phyloP scores from a whole-genome alignment of 53 echinoderm and acorn worm genomes.

The Crossaster papposus region DNA sequence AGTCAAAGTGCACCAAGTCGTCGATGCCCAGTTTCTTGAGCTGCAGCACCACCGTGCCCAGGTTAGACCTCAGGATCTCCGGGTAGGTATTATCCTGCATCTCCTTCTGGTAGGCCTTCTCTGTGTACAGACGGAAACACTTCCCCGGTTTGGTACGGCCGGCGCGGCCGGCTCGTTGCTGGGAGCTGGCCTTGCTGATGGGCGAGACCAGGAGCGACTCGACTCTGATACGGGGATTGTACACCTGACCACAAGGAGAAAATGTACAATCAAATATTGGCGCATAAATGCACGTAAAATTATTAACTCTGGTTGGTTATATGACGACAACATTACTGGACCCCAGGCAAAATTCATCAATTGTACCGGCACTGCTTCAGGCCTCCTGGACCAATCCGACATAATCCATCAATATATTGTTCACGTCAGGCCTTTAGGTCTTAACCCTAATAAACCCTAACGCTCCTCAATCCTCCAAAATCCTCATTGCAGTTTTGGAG shows the following conservation, averaged over 20 bases:
- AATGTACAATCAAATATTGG: neutral
- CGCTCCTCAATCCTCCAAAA: no score
- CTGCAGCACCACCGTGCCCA: slow-evolving; percentile 95
- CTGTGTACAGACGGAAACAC: slow-evolving; percentile 97
- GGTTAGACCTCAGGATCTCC: slow-evolving; percentile 93
- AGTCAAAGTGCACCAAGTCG: slow-evolving; percentile 97
- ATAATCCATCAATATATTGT: no score
- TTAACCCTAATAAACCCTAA: no score
- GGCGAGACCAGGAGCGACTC: slow-evolving; percentile 96
- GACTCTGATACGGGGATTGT: slow-evolving; percentile 97
- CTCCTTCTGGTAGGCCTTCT: slow-evolving; percentile 86
- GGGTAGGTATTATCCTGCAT: slow-evolving; percentile 99
- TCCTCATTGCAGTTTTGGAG: no score
- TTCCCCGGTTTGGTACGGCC: slow-evolving; percentile 96
- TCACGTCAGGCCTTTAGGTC: no score
- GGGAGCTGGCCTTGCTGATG: slow-evolving; percentile 97
- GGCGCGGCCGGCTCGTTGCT: slow-evolving; percentile 97
- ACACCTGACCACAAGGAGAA: slow-evolving; percentile 72
- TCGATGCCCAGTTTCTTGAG: slow-evolving; percentile 99
- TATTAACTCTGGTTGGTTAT: no score
- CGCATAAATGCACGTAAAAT: neutral
- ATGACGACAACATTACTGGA: no score
- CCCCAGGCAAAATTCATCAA: no score
- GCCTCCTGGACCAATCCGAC: no score
- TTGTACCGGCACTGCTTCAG: no score